Conservation (phyloP, 2,113 vertebrate species). For the Embiotoca jacksoni region DNA sequence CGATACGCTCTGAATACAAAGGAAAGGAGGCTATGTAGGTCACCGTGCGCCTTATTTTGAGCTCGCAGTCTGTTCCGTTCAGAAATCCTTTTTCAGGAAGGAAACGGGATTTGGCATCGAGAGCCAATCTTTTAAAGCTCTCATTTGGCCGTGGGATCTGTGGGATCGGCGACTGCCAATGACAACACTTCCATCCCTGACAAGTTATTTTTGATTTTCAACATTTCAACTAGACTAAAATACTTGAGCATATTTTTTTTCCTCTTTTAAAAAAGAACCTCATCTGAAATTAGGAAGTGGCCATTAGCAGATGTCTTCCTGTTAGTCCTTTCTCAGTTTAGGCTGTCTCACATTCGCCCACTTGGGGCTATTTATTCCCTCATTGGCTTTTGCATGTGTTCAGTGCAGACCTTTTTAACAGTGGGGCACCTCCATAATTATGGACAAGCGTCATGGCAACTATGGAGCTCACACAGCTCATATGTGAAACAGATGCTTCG, state of each 20-base stretch:
- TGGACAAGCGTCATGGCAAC: conserved; percentile 74
- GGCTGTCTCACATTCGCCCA: conserved; percentile 73
- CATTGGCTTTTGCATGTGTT: conserved; percentile 74
- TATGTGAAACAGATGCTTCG: conserved; percentile 79
- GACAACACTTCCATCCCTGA: conserved; percentile 68
- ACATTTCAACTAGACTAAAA: conserved; percentile 65
- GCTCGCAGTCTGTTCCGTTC: conserved; percentile 65
- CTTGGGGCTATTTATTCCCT: conserved; percentile 79
- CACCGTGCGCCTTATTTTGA: conserved; percentile 68
- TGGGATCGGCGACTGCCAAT: conserved; percentile 69
- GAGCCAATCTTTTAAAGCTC: conserved; percentile 60
- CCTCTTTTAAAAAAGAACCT: conserved; percentile 42
- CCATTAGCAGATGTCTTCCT: conserved; percentile 76
- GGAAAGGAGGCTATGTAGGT: conserved; percentile 53
- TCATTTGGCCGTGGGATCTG: conserved; percentile 64
- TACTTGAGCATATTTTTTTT: conserved; percentile 70
- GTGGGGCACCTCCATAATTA: conserved; percentile 77
- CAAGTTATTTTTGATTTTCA: conserved; percentile 75
- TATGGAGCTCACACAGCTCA: conserved; percentile 59
- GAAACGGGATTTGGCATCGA: conserved; percentile 70
- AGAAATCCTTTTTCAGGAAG: conserved; percentile 66
- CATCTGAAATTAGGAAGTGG: conserved; percentile 62
- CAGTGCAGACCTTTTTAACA: conserved; percentile 69
- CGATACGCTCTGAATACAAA: conserved; percentile 21
- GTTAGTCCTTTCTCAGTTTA: conserved; percentile 78